Evolutionary conservation across 2,888 invertebrate species (phyloP), one percentile per base, ranked within the genome.

Genomic region (Campoletis raptor): DNA sequence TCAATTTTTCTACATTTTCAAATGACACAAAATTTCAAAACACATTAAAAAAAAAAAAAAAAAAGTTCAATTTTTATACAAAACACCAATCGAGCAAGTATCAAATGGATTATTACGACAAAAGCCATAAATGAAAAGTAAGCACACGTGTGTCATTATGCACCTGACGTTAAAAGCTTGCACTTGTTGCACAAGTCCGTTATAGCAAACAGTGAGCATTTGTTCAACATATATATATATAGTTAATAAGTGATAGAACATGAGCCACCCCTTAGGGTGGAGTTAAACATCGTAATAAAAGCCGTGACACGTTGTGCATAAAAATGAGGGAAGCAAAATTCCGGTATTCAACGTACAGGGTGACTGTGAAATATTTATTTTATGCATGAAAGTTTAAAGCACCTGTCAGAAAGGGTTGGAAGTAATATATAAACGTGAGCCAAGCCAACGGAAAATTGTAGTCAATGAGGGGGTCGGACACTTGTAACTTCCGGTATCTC

Each of bases 141-240:
- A 37, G 8, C 54, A 10, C 54, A 21, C 40, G 45, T n/a, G 37
- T 57, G 74, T 30, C 36, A 57, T 61, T 61, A 40, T 67, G 88
- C 92, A 91, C 92, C 92, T 93, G 92, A 92, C 91, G 89, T 90
- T 90, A 86, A 87, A 80, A 70, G 73, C 85, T 45, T 82, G 21
- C 91, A 92, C 92, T 91, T 91, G 92, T 91, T 92, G 91, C 91
- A 87, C 89, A 87, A 85, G 73, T 66, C 69, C 73, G 12, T 64
- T 83, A 52, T 83, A 52, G 45, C 21, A 45, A 45, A 37, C 24
- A 42, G 21, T 52, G 52, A 66, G 72, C 54, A 54, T 73, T 37
- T 61, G 74, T 52, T 69, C 73, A 37, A 42, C 48, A 30, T 3
- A 30, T 30, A 30, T 3, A 30, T 30, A 61, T 37, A 76, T 66